A percentile compares a stretch with the other conserved stretches of the same genome.
Conservation (phyloP, 2,797 vertebrate species). For the Chaunax sp. region DNA sequence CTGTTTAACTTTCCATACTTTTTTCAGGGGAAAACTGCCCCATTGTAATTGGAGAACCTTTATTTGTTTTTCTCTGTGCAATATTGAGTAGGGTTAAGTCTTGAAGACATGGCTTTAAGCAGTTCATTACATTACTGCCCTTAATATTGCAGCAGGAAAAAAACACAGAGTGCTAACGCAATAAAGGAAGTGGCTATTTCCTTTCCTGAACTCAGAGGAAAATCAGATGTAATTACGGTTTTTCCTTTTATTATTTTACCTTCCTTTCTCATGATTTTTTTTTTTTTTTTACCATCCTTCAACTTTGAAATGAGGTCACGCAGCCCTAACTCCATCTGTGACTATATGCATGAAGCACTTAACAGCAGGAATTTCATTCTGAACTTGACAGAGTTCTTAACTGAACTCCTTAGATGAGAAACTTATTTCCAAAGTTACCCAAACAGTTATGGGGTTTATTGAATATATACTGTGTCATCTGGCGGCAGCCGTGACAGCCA, state of each 20-base stretch:
- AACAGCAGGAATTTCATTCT: conserved; percentile 23
- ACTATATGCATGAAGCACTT: not conserved
- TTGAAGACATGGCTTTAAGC: conserved; percentile 55
- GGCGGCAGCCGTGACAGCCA: conserved; percentile 22
- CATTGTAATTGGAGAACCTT: conserved; percentile 60
- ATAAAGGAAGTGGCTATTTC: conserved; percentile 53
- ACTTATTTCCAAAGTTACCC: conserved; percentile 30
- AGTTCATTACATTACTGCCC: conserved; percentile 51
- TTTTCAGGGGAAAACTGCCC: conserved; percentile 37
- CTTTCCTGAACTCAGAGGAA: conserved; percentile 25
- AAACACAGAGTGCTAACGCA: conserved; percentile 21
- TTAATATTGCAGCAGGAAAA: conserved; percentile 41
- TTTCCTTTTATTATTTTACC: not conserved
- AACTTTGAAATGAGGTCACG: conserved; percentile 26
- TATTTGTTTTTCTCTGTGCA: conserved; percentile 64
- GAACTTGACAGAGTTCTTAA: conserved; percentile 24
- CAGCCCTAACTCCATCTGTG: conserved; percentile 16
- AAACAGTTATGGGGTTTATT: conserved; percentile 35
- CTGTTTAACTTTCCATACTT: conserved; percentile 35
- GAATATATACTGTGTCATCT: conserved; percentile 35
- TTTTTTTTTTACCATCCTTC: not conserved
- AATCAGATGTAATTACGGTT: conserved; percentile 42
- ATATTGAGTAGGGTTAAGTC: conserved; percentile 58
- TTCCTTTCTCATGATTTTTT: not conserved
- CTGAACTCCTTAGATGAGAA: conserved; percentile 32